phyloP scores from a whole-genome alignment of 2,888 invertebrate species.

The Eupeodes latifasciatus region DNA sequence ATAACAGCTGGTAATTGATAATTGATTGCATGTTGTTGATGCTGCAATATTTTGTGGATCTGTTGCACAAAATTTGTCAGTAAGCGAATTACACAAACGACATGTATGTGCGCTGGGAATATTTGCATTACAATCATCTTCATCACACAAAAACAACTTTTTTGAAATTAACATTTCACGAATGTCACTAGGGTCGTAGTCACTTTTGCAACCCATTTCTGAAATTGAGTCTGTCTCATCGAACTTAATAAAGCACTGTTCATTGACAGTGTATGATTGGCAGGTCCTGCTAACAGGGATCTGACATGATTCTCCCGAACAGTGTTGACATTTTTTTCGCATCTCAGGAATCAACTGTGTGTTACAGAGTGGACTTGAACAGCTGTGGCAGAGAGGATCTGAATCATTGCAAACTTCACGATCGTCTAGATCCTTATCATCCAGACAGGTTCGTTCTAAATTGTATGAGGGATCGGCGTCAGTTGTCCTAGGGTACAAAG shows the following conservation, averaged over 20 bases:
- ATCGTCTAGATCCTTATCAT: constrained; percentile 80
- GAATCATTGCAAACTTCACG: constrained; percentile 77
- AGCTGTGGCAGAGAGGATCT: constrained; percentile 78
- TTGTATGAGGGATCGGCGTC: constrained; percentile 78
- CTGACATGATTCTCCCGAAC: constrained; percentile 79
- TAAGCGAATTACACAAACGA: constrained; percentile 79
- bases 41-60: constrained; percentile 67
- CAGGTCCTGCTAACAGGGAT: constrained; percentile 77
- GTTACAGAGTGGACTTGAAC: constrained; percentile 78
- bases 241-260: constrained; percentile 80
- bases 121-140: constrained; percentile 80
- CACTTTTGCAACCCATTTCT: constrained; percentile 80
- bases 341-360: constrained; percentile 77
- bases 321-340: constrained; percentile 79
- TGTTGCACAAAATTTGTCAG: constrained; percentile 79
- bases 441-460: constrained; percentile 80
- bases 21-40: constrained; percentile 75
- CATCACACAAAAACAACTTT: constrained; percentile 79
- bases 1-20: constrained; percentile 80
- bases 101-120: constrained; percentile 78
- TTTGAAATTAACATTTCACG: constrained; percentile 75
- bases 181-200: constrained; percentile 79
- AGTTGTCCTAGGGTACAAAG: constrained; percentile 79
- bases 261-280: constrained; percentile 77
- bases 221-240: constrained; percentile 75